Percentiles rank a stretch among this genome's conserved stretches.
Evolutionary conservation across 2,888 invertebrate genomes (phyloP).

Genomic region (Pyrrhia umbra): DNA sequence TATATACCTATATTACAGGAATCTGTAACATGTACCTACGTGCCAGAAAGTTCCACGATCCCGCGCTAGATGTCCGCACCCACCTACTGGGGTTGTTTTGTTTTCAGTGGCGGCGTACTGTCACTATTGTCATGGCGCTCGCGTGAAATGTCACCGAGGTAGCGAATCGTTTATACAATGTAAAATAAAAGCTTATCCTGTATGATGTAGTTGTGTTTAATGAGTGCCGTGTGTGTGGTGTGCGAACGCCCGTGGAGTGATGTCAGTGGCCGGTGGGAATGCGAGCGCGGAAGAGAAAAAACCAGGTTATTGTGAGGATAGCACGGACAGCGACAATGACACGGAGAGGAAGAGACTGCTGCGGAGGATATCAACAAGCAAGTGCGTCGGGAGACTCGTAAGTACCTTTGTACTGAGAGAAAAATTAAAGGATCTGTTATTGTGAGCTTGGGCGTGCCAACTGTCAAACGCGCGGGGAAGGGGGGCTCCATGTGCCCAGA

Average conservation of each 20-base stretch:
- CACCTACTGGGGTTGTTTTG: constrained; percentile 82
- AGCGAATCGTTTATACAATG: constrained; percentile 79
- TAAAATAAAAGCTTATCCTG: constrained; percentile 81
- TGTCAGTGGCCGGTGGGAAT: constrained; percentile 82
- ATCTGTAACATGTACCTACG: neutral
- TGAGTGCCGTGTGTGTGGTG: constrained; percentile 79
- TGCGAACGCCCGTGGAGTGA: constrained; percentile 82
- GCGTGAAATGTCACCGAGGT: constrained; percentile 85
- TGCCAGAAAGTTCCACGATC: constrained; percentile 54
- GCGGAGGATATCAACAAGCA: constrained; percentile 95
- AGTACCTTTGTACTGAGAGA: constrained; percentile 71
- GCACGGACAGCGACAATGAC: constrained; percentile 95
- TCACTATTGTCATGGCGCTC: constrained; percentile 88
- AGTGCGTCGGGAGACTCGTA: constrained; percentile 95
- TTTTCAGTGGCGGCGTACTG: constrained; percentile 83
- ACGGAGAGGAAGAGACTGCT: constrained; percentile 94
- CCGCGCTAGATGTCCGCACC: constrained; percentile 71
- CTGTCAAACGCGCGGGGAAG: constrained; percentile 74
- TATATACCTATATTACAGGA: neutral
- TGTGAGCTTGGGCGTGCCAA: constrained; percentile 79
- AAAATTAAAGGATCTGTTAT: constrained; percentile 44
- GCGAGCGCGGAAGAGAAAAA: constrained; percentile 76
- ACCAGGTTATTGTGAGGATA: constrained; percentile 82
- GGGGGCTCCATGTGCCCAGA: constrained; percentile 80
- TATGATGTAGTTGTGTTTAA: constrained; percentile 87